Percentiles rank a stretch among this genome's conserved stretches.
Evolutionary conservation across 2,113 vertebrate genomes (phyloP).

Genomic region (Stegostoma tigrinum): DNA sequence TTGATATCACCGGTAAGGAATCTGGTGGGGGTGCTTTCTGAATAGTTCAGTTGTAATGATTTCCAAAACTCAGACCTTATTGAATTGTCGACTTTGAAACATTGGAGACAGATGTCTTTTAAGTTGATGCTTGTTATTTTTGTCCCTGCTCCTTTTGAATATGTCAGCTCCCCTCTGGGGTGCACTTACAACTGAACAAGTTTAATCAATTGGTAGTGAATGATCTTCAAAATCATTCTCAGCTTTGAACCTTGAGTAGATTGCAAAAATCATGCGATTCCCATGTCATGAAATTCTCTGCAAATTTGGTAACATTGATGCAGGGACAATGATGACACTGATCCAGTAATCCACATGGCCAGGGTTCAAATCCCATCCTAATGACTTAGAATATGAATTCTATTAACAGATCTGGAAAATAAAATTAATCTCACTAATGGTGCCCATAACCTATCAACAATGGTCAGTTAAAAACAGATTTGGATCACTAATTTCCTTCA

Average conservation of each 20-base stretch:
- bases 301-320: slow-evolving; percentile 59
- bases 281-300: slow-evolving; percentile 63
- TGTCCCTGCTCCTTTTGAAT: not conserved
- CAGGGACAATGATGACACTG: too few relatives aligned
- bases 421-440: too few relatives aligned
- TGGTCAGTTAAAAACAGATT: too few relatives aligned
- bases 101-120: not conserved
- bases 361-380: too few relatives aligned
- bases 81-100: not conserved
- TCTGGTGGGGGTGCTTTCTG: not conserved
- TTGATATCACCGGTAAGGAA: slow-evolving; percentile 85
- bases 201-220: slow-evolving; percentile 73
- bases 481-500: too few relatives aligned
- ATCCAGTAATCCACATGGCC: too few relatives aligned
- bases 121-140: not conserved
- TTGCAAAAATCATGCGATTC: slow-evolving; percentile 68
- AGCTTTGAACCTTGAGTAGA: slow-evolving; percentile 91
- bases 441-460: too few relatives aligned
- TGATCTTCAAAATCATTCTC: slow-evolving; percentile 86
- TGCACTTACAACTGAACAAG: not conserved
- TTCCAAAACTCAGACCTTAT: not conserved
- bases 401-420: too few relatives aligned
- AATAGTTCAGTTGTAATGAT: not conserved
- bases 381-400: too few relatives aligned
- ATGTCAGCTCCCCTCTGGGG: not conserved